phyloP scores from a whole-genome alignment of 2,797 vertebrate species.

The Rhabdomys pumilio region DNA sequence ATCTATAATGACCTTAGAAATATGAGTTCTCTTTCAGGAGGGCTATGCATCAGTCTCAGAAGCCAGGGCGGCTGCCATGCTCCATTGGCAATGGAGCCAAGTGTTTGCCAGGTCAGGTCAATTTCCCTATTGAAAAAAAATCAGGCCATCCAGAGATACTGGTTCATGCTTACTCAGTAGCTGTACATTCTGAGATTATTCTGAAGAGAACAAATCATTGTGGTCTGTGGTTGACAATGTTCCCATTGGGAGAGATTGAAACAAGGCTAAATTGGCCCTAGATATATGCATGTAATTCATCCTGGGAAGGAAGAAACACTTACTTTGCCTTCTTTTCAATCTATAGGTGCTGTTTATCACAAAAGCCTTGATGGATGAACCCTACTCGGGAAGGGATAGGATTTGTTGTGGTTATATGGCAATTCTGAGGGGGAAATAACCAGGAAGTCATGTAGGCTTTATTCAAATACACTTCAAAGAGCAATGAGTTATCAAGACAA shows the following conservation, averaged over 20 bases:
- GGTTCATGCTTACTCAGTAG: slow-evolving; percentile 1
- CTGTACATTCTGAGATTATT: neutral
- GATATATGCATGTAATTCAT: slow-evolving; percentile 1
- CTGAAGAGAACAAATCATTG: neutral
- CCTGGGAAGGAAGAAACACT: neutral
- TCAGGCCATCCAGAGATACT: neutral
- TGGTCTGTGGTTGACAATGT: neutral
- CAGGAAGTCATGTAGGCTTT: slow-evolving; percentile 14
- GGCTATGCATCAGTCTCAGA: neutral
- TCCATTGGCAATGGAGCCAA: neutral
- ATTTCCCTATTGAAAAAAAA: neutral
- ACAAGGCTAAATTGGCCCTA: neutral
- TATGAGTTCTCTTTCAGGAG: neutral
- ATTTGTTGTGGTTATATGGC: slow-evolving; percentile 33
- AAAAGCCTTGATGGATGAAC: neutral
- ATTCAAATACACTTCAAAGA: slow-evolving; percentile 14
- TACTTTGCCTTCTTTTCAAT: neutral
- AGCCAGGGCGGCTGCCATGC: neutral
- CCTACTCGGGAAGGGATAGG: neutral
- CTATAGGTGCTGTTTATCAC: neutral
- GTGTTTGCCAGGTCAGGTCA: neutral
- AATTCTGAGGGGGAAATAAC: slow-evolving; percentile 4
- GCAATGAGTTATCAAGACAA: slow-evolving; percentile 47
- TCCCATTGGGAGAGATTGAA: neutral
- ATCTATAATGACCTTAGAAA: neutral